Base-by-base conservation (phyloP, 2,888 invertebrate species). In the Proisotoma minuta region DNA sequence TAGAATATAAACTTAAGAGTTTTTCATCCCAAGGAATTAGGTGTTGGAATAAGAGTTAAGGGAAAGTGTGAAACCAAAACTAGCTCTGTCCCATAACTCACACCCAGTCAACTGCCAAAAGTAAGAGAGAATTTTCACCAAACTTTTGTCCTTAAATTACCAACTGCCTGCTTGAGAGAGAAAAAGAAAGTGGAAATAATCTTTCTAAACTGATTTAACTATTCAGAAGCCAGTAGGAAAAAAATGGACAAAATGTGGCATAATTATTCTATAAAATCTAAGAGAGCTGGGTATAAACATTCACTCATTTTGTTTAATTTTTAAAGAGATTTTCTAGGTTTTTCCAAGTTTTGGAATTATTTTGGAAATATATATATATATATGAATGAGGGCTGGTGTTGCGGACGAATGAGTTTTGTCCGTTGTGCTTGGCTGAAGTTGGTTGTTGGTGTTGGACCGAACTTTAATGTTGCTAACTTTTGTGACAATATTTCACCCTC, bases 391-490 rank as follows among this genome's bases (percentile, higher is more conserved):
- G n/a, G n/a, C n/a, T n/a, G n/a, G n/a, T n/a, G n/a, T n/a, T n/a
- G n/a, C n/a, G n/a, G n/a, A n/a, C 18, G 43, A n/a, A 15, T 12
- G 34, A 15, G 8, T 50, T 50, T 12, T 12, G 12, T 26, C 52
- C n/a, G 43, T 34, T 34, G 8, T 34, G 8, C 15, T 34, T 34
- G 34, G 15, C 5, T 43, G 43, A n/a, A 18, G 43, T 43, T 20
- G 43, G 47, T 47, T 47, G 47, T 5, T 34, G 54, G 27, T 40
- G 54, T 20, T 39, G 23, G 54, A 8, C 20, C 39, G 51, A 61
- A 61, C 56, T 61, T 61, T 61, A 61, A 61, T 56, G 61, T 49
- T 56, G 50, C 50, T 57, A 61, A 61, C 61, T 61, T 61, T 57
- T 40, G 56, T 50, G 61, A 61, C 61, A 61, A 61, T 61, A 61